Percentiles rank a stretch among this genome's conserved stretches.
Conservation (phyloP, 1,140 invertebrate genomes). For the Globodera rostochiensis region DNA sequence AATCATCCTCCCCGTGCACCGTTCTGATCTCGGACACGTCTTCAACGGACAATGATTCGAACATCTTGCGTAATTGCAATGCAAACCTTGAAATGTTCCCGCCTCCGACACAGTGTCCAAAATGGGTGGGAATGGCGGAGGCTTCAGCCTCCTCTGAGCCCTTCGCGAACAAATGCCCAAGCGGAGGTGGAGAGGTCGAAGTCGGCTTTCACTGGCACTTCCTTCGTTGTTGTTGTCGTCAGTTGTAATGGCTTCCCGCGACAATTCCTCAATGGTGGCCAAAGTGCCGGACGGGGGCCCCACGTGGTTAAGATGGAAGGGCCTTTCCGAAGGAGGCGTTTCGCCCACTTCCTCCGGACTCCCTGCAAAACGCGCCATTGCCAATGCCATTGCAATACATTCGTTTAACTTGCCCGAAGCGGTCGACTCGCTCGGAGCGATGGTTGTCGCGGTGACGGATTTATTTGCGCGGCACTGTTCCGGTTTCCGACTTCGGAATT, state of each 20-base stretch:
- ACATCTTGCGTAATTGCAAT: neutral
- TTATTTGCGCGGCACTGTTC: constrained; percentile 22
- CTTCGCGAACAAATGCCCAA: constrained; percentile 1
- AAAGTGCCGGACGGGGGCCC: constrained; percentile 6
- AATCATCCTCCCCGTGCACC: constrained; percentile 49
- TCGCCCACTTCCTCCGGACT: neutral
- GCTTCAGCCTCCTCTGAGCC: constrained; percentile 34
- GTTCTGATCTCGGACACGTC: constrained; percentile 64
- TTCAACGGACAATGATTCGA: neutral
- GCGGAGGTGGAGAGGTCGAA: neutral
- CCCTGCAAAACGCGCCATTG: constrained; percentile 9
- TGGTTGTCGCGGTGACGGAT: constrained; percentile 22
- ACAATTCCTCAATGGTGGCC: constrained; percentile 30
- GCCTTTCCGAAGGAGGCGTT: neutral
- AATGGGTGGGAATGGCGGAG: constrained; percentile 21
- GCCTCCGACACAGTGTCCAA: constrained; percentile 61
- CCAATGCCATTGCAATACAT: constrained; percentile 27
- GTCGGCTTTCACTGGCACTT: constrained; percentile 26
- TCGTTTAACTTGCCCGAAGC: neutral
- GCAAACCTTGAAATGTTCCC: constrained; percentile 63
- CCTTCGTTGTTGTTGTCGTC: constrained; percentile 39
- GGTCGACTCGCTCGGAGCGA: constrained; percentile 21
- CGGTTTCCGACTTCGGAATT: neutral
- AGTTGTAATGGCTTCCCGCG: constrained; percentile 11
- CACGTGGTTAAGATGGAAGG: constrained; percentile 17